These are phyloP conservation scores for Tuta absoluta DNA, from an alignment of 2,888 invertebrate species.

Conservation along the genomic window DNA sequence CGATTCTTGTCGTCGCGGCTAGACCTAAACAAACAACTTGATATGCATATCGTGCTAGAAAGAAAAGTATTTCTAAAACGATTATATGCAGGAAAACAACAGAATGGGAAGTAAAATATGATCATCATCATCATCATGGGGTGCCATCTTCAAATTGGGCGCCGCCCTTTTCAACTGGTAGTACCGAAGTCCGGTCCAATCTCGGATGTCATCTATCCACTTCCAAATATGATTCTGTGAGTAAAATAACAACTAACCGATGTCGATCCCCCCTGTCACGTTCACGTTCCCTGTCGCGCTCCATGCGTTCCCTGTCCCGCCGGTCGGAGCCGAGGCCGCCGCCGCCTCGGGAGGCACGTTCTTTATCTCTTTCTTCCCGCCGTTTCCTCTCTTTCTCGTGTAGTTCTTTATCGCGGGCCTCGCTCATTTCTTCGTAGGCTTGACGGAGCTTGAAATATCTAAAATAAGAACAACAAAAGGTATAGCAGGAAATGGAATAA, in stretches of 20 bases:
- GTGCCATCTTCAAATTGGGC: too few species aligned
- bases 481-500: too few species aligned
- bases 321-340: conserved; percentile 69
- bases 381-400: conserved; percentile 79
- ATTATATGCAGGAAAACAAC: too few species aligned
- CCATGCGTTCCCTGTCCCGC: conserved; percentile 71
- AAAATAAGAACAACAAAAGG: conserved; percentile 26
- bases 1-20: conserved; percentile 47
- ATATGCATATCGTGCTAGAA: too few species aligned
- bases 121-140: too few species aligned
- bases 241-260: conserved; percentile 38
- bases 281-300: conserved; percentile 67
- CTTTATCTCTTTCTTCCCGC: conserved; percentile 71
- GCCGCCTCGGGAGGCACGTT: conserved; percentile 58
- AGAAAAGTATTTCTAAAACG: too few species aligned
- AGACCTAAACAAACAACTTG: conserved; percentile 26
- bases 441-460: conserved; percentile 85
- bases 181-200: too few species aligned
- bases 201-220: too few species aligned
- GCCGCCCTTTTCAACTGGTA: too few species aligned
- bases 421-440: conserved; percentile 85
- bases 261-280: conserved; percentile 49
- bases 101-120: too few species aligned
- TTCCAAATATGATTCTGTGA: too few species aligned
- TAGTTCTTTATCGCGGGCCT: conserved; percentile 81